Base-by-base conservation (phyloP, 2,888 invertebrate species). In the Hydropsyche betteni region DNA sequence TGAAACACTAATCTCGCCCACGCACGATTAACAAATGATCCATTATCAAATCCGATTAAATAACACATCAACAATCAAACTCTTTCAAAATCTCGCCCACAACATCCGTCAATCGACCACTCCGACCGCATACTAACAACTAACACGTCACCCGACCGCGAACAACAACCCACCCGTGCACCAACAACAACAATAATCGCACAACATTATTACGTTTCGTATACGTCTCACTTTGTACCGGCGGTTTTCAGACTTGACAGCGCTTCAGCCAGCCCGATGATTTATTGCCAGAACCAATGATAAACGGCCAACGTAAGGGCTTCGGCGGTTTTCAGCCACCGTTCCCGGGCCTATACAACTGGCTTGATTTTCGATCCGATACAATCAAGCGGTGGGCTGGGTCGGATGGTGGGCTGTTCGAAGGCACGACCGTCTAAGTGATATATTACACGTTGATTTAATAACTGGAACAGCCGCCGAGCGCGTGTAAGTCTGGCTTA, bases 401-500 rank as follows among this genome's bases (percentile, higher is more conserved):
- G 5, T 14, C 69, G 24, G 24, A 24, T 33, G 16, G 5, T 6
- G 6, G 24, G 38, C 55, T 33, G 52, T 24, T 24, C 53, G 53
- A 55, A 71, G 36, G 55, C 71, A 36, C 71, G 53, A 71, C 36
- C n/a, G 14, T 36, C 52, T 38, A 58, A 72, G 72, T 72, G 72
- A 72, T 72, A 72, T 72, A 72, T 72, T 72, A 72, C 72, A 72
- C n/a, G 72, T 14, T 72, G 72, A 55, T 72, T 61, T 61, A 72
- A 72, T 72, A 72, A 72, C 72, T 55, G 34, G 38, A 24, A 72
- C 61, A 36, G 52, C 24, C 70, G 52, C 34, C 70, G 70, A 36
- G 36, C 34, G 44, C 10, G 44, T 64, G 64, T 64, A 64, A 64
- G 64, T 64, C 64, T 24, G 64, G 36, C 34, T 64, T 64, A 64